These are phyloP conservation scores for Eptesicus fuscus DNA, from an alignment of 2,113 vertebrate species.

Conservation along the genomic window DNA sequence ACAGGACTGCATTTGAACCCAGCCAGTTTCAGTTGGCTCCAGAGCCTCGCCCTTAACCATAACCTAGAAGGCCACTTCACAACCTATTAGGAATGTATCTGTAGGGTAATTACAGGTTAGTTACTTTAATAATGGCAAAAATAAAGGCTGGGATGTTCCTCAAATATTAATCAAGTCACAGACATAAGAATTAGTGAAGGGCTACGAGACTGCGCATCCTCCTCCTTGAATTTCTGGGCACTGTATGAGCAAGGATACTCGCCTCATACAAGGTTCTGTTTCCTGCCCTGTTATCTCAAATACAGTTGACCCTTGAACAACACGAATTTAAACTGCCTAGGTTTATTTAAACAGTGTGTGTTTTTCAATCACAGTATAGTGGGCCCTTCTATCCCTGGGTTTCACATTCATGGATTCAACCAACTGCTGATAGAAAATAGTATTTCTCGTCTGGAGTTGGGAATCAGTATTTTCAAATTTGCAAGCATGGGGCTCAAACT, in stretches of 20 bases:
- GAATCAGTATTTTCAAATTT: background rate
- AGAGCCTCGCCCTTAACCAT: background rate
- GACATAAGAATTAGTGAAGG: background rate
- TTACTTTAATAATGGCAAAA: background rate
- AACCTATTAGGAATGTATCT: background rate
- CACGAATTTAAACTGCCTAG: background rate
- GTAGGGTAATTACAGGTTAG: background rate
- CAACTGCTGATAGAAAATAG: background rate
- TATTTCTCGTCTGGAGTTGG: background rate
- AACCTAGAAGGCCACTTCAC: background rate
- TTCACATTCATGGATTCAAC: background rate
- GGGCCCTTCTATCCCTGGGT: background rate
- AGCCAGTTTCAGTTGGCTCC: background rate
- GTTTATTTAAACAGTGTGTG: background rate
- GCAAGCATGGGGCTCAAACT: background rate
- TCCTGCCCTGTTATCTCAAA: background rate
- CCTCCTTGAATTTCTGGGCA: background rate
- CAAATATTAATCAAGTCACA: background rate
- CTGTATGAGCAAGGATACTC: background rate
- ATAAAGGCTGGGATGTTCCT: background rate
- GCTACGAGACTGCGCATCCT: background rate
- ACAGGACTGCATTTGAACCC: background rate
- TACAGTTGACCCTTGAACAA: background rate
- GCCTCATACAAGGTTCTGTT: background rate
- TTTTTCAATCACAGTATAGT: background rate